phyloP scores from a whole-genome alignment of 2,888 invertebrate species.

The Andrena dorsata region DNA sequence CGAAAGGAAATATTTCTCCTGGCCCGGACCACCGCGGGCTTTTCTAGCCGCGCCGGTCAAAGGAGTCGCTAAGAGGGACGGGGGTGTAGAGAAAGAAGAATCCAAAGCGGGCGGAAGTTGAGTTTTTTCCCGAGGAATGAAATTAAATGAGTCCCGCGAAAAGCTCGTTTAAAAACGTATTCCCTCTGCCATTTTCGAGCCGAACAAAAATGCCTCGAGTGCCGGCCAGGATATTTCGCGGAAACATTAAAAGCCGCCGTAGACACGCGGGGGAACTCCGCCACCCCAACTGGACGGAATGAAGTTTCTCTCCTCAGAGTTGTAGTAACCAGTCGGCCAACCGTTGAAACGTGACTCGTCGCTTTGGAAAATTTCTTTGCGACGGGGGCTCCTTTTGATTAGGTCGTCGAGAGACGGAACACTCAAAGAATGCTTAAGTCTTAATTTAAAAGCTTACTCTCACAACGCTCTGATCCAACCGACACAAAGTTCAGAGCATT shows the following conservation, averaged over 20 bases:
- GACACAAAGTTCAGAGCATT: too few species aligned
- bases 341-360: constrained; percentile 6
- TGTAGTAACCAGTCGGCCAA: constrained; percentile 10
- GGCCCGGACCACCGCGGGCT: neutral
- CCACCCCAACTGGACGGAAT: constrained; percentile 8
- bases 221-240: constrained; percentile 29
- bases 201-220: constrained; percentile 30
- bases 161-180: constrained; percentile 54
- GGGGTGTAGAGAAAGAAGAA: neutral
- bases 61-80: constrained; percentile 1
- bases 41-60: constrained; percentile 14
- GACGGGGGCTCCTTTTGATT: constrained; percentile 9
- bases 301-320: neutral
- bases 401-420: neutral
- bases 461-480: too few species aligned
- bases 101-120: constrained; percentile 32
- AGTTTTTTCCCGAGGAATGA: constrained; percentile 50
- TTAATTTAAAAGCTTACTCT: neutral
- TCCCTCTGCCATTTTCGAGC: constrained; percentile 34
- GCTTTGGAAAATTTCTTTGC: constrained; percentile 14
- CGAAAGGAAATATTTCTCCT: constrained; percentile 48
- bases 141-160: constrained; percentile 59
- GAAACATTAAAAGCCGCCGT: constrained; percentile 15
- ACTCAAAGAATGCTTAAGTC: neutral
- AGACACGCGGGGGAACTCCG: constrained; percentile 9